Base-by-base conservation (phyloP, 1,140 invertebrate genomes). In the Drosophila sturtevanti region DNA sequence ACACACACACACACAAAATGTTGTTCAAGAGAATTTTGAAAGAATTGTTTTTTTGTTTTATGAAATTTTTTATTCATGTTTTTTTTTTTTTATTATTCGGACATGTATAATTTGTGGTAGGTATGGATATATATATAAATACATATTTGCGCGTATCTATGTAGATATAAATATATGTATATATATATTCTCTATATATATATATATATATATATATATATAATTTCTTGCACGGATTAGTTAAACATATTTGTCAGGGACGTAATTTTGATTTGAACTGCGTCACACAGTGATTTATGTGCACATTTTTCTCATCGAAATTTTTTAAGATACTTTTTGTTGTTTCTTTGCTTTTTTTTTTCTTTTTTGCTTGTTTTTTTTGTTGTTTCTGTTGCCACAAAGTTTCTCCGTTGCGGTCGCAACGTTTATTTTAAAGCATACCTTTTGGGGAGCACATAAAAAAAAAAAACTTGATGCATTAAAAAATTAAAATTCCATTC, bases 101-200 rank as follows among this genome's bases (percentile, higher is more conserved):
- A 76, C 80, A 84, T 63, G 81, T 86, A 86, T 81, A 78, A 73
- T 68, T 66, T 62, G 70, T 63, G 69, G 68, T 85, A 86, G 71
- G 51, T 22, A 34, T 56, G 27, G 55, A 48, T 48, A 62, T 11
- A 34, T 31, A 59, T 60, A 61, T n/a, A n/a, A n/a, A n/a, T 12
- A 10, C 21, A 18, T 48, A 48, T 48, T 24, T 61, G 34, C 21
- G n/a, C 11, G 51, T 21, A 72, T 51, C 65, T 54, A 16, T 6
- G 9, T 44, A 48, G 9, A 21, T 21, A 21, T 12, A 10, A 21
- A 18, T 48, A 48, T 48, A 48, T 21, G 68, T 51, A 68, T 54
- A 16, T 6, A 16, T 44, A 48, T 18, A 21, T n/a, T n/a, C n/a
- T n/a, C n/a, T 48, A 27, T 7, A 75, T 55, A 58, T 65, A 62